Evolutionary conservation across 1,140 invertebrate genomes (phyloP).

Genomic region (Polyergus mexicanus): DNA sequence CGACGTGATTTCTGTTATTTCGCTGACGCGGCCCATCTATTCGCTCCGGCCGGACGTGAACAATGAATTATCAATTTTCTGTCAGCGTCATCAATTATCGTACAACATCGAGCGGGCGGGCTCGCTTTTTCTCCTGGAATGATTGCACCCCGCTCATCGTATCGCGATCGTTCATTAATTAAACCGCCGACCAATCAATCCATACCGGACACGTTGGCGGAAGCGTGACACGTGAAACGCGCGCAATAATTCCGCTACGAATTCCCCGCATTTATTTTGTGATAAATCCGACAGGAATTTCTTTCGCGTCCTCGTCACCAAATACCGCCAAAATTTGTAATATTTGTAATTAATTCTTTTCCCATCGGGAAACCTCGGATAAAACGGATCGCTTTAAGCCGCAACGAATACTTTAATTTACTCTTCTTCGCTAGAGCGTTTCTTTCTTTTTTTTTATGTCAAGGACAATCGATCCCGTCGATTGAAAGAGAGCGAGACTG

Average conservation of each 20-base stretch:
- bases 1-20: conserved; percentile 54
- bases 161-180: conserved; percentile 61
- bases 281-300: conserved; percentile 26
- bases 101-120: conserved; percentile 27
- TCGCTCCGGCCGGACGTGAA: conserved; percentile 45
- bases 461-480: conserved; percentile 2
- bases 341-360: neutral
- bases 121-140: conserved; percentile 48
- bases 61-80: conserved; percentile 65
- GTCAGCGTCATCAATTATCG: conserved; percentile 64
- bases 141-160: conserved; percentile 50
- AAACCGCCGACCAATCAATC: conserved; percentile 59
- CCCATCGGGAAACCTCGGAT: too few species aligned
- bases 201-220: conserved; percentile 38
- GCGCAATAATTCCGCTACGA: conserved; percentile 52
- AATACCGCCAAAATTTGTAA: neutral
- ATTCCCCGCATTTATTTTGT: conserved; percentile 31
- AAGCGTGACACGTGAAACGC: conserved; percentile 48
- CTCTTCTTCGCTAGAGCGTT: neutral
- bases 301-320: neutral
- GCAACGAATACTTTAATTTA: neutral
- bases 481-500: neutral
- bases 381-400: too few species aligned
- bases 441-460: neutral
- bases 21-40: conserved; percentile 45